Conservation (phyloP, 2,888 invertebrate species). For the Aphidoletes aphidimyza region DNA sequence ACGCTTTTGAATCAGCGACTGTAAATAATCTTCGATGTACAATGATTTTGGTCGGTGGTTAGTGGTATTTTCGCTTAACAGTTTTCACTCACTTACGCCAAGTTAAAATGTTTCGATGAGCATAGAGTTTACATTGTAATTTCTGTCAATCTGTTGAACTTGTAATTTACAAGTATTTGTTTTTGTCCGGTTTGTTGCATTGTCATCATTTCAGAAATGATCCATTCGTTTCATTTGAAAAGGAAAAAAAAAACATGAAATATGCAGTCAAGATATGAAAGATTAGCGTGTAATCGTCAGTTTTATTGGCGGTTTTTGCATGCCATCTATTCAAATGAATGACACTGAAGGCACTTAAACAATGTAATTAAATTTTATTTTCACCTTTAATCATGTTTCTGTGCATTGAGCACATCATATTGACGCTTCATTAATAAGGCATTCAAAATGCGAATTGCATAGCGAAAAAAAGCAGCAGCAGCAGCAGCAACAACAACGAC, state of each 20-base stretch:
- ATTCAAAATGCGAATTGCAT: neutral
- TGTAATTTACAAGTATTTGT: too few relatives aligned
- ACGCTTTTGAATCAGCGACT: too few relatives aligned
- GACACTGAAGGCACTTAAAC: slow-evolving; percentile 27
- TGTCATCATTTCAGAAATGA: neutral
- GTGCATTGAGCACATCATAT: neutral
- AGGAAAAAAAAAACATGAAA: neutral
- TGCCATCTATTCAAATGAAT: slow-evolving; percentile 37
- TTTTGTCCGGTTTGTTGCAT: neutral
- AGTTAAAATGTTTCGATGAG: too few relatives aligned
- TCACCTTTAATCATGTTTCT: slow-evolving; percentile 5
- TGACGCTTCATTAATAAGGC: neutral
- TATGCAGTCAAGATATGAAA: too few relatives aligned
- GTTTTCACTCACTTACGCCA: too few relatives aligned
- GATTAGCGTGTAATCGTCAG: neutral
- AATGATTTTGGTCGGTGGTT: too few relatives aligned
- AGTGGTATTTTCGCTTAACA: too few relatives aligned
- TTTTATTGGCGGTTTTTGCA: slow-evolving; percentile 29
- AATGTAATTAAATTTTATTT: slow-evolving; percentile 46
- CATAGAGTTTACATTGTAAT: too few relatives aligned
- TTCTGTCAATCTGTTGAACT: too few relatives aligned
- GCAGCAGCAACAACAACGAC: neutral
- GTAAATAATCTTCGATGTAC: too few relatives aligned
- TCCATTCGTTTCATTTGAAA: neutral
- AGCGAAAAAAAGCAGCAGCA: neutral